phyloP scores from a whole-genome alignment of 2,888 invertebrate genomes.

The Hypolimnas misippus region DNA sequence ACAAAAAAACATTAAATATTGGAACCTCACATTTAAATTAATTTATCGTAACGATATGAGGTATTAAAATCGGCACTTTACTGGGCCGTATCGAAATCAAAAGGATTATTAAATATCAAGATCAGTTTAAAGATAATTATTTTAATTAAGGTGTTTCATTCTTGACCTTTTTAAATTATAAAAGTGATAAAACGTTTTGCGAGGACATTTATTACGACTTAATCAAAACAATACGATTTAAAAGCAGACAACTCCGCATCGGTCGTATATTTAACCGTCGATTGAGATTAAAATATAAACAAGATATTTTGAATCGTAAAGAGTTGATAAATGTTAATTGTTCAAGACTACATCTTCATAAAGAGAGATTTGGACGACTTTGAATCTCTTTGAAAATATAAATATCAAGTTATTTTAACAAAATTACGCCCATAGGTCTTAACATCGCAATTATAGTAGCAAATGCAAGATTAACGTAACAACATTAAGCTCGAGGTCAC shows the following conservation, averaged over 20 bases:
- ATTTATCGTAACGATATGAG: constrained; percentile 9
- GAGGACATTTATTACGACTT: constrained; percentile 17
- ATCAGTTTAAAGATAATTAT: constrained; percentile 5
- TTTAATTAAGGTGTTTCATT: neutral
- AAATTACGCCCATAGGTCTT: too few relatives aligned
- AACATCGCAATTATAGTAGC: too few relatives aligned
- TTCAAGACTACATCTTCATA: too few relatives aligned
- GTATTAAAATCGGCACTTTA: constrained; percentile 1
- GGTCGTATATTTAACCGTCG: neutral
- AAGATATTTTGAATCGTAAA: too few relatives aligned
- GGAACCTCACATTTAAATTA: neutral
- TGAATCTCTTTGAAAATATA: too few relatives aligned
- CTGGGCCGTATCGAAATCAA: constrained; percentile 10
- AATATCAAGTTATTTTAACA: too few relatives aligned
- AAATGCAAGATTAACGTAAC: constrained; percentile 51
- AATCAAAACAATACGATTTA: constrained; percentile 11
- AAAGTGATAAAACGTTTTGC: constrained; percentile 13
- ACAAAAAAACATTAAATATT: neutral
- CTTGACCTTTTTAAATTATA: constrained; percentile 15
- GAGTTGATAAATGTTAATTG: too few relatives aligned
- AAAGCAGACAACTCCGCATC: neutral
- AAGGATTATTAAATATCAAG: neutral
- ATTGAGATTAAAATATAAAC: too few relatives aligned
- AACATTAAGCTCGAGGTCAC: constrained; percentile 54
- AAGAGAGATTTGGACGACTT: too few relatives aligned